Evolutionary conservation across 2,888 invertebrate genomes (phyloP).

Genomic region (Harpalus rufipes): DNA sequence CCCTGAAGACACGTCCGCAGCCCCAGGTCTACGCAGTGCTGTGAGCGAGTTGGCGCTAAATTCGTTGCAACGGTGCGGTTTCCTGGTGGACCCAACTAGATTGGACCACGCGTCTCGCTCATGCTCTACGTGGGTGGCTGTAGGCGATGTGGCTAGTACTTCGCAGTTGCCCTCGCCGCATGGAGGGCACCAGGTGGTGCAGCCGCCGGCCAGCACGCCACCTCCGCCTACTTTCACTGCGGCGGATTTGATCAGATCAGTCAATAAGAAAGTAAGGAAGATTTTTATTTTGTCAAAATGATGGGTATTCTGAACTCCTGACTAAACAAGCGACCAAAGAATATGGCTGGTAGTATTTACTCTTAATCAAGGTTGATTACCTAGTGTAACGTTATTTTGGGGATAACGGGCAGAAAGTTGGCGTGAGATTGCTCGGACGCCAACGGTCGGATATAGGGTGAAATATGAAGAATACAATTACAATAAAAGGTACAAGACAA

Average conservation of each 20-base stretch:
- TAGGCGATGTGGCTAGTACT: constrained; percentile 86
- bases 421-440: too few species aligned
- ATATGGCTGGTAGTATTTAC: background rate
- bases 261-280: constrained; percentile 86
- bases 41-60: constrained; percentile 82
- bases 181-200: constrained; percentile 77
- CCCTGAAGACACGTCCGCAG: constrained; percentile 76
- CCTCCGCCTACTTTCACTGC: constrained; percentile 81
- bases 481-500: too few species aligned
- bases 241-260: constrained; percentile 85
- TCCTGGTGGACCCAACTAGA: constrained; percentile 76
- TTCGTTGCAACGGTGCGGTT: constrained; percentile 79
- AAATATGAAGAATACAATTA: too few species aligned
- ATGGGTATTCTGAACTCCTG: too few species aligned
- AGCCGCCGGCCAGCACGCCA: constrained; percentile 74
- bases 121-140: constrained; percentile 93
- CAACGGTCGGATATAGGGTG: too few species aligned
- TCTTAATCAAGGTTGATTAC: too few species aligned
- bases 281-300: too few species aligned
- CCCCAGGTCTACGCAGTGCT: constrained; percentile 75
- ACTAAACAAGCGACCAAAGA: too few species aligned
- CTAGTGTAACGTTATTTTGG: too few species aligned
- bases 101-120: constrained; percentile 81
- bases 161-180: constrained; percentile 92
- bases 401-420: too few species aligned